Evolutionary conservation across 2,113 vertebrate genomes (phyloP).

Genomic region (Erythrocebus patas): DNA sequence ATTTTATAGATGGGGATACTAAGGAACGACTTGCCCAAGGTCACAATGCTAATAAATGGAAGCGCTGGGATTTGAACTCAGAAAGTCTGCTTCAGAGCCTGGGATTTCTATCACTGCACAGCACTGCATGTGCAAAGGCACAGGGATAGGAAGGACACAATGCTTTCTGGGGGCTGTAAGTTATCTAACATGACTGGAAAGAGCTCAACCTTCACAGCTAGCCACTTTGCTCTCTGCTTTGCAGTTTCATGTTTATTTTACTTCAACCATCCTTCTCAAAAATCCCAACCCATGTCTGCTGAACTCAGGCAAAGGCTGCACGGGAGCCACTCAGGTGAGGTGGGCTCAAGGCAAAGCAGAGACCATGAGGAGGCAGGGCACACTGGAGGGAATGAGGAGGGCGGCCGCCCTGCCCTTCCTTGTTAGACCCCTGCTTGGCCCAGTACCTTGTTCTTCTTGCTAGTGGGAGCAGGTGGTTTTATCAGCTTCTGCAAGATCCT

Average conservation of each 20-base stretch:
- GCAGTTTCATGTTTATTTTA: neutral
- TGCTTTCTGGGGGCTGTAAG: neutral
- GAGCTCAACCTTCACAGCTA: accelerated
- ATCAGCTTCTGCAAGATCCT: constrained; percentile 98
- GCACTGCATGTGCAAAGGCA: neutral
- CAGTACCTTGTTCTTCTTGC: constrained; percentile 98
- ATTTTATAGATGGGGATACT: neutral
- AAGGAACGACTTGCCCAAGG: neutral
- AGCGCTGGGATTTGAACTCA: neutral
- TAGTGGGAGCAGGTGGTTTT: constrained; percentile 96
- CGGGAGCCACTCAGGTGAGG: neutral
- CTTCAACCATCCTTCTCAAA: neutral
- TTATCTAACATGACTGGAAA: neutral
- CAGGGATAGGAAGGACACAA: neutral
- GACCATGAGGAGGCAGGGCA: neutral
- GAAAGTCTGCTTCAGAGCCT: neutral
- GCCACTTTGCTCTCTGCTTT: neutral
- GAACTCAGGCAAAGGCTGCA: neutral
- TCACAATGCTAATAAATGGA: neutral
- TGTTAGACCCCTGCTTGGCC: neutral
- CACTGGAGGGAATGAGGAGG: neutral
- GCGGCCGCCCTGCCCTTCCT: neutral
- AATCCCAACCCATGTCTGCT: neutral
- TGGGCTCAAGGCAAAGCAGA: neutral
- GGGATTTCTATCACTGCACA: too few relatives aligned